Conservation (phyloP, 2,113 vertebrate genomes). For the Calidris pugnax region DNA sequence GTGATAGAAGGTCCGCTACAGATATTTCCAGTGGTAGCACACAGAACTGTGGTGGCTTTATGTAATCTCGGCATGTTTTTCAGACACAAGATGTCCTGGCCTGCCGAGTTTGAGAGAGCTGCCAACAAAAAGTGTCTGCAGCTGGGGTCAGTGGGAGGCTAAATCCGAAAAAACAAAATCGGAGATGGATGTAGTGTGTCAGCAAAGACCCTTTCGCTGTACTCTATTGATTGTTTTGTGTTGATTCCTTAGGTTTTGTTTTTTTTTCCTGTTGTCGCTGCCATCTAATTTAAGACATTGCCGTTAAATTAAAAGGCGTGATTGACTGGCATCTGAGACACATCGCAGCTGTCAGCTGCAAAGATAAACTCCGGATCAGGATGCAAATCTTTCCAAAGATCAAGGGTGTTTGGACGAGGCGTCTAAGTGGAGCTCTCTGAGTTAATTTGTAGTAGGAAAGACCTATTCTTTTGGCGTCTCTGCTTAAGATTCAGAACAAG, state of each 20-base stretch:
- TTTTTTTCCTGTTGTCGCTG: constrained; percentile 20
- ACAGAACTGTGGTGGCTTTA: neutral
- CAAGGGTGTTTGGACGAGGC: constrained; percentile 8
- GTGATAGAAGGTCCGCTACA: neutral
- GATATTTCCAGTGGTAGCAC: neutral
- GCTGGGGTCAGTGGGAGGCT: neutral
- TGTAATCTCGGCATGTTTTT: neutral
- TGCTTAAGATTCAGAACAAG: neutral
- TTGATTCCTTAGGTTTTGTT: neutral
- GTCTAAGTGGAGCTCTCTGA: neutral
- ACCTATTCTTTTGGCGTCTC: neutral
- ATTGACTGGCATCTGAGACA: constrained; percentile 44
- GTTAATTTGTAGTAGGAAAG: neutral
- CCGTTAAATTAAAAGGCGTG: constrained; percentile 42
- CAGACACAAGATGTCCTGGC: neutral
- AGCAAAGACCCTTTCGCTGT: constrained; percentile 21
- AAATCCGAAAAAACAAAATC: neutral
- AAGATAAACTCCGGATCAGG: neutral
- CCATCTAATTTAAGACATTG: constrained; percentile 44
- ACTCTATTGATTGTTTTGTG: neutral
- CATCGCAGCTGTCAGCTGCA: constrained; percentile 56
- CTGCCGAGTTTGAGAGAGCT: neutral
- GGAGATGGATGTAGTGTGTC: neutral
- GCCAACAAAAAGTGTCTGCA: neutral
- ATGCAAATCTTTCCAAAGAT: constrained; percentile 28